Evolutionary conservation across 2,888 invertebrate genomes (phyloP).

Genomic region (Rhagophthalmus giganteus): DNA sequence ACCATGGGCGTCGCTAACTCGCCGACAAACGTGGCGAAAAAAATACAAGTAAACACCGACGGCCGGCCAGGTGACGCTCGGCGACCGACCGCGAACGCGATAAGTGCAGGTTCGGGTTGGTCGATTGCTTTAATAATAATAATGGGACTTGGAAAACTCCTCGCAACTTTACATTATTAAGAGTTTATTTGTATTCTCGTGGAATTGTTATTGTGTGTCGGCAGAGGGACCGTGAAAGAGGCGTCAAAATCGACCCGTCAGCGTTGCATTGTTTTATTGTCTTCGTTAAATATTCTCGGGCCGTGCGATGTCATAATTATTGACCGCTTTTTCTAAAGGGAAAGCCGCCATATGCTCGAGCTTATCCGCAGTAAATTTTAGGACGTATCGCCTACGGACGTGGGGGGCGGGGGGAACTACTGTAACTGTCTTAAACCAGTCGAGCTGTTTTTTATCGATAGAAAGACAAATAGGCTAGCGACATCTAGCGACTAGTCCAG

Average conservation of each 20-base stretch:
- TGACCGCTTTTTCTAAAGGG: slow-evolving; percentile 3
- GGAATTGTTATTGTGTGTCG: slow-evolving; percentile 15
- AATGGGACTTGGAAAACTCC: slow-evolving; percentile 28
- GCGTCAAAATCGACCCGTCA: slow-evolving; percentile 20
- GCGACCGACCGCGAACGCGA: slow-evolving; percentile 34
- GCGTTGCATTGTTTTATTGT: slow-evolving; percentile 16
- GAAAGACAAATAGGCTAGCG: too few relatives aligned
- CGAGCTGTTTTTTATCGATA: too few relatives aligned
- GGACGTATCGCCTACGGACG: too few relatives aligned
- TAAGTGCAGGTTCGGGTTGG: slow-evolving; percentile 16
- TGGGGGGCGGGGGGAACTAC: too few relatives aligned
- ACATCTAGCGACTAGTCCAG: too few relatives aligned
- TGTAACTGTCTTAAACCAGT: too few relatives aligned
- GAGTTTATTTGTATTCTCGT: slow-evolving; percentile 23
- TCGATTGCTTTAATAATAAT: slow-evolving; percentile 32
- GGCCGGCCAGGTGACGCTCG: slow-evolving; percentile 37
- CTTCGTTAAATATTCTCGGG: slow-evolving; percentile 10
- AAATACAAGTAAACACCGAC: slow-evolving; percentile 39
- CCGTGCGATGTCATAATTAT: slow-evolving; percentile 22
- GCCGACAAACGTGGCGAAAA: slow-evolving; percentile 41
- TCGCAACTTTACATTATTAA: slow-evolving; percentile 34
- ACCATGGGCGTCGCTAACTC: slow-evolving; percentile 42
- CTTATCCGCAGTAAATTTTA: too few relatives aligned
- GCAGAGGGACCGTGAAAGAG: slow-evolving; percentile 20
- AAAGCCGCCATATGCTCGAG: background rate